Evolutionary conservation across 2,888 invertebrate species (phyloP).

Genomic region (Anoplius nigerrimus): DNA sequence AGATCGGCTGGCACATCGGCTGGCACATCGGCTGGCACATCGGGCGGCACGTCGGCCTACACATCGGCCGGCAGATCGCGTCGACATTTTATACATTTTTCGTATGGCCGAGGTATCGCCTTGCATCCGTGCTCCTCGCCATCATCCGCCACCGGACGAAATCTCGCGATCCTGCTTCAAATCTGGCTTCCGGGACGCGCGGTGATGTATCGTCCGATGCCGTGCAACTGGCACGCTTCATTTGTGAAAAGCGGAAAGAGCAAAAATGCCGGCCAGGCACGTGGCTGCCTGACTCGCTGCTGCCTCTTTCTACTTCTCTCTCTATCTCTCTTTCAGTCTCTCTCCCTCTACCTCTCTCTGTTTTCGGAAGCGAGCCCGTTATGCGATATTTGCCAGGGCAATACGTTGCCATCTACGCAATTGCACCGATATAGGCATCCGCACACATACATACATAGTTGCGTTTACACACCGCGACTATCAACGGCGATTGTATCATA

Average conservation of each 20-base stretch:
- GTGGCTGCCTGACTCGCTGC: too few species aligned
- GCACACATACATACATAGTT: too few species aligned
- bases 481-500: too few species aligned
- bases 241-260: conserved; percentile 10
- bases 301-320: too few species aligned
- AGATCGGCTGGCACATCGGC: too few species aligned
- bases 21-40: neutral
- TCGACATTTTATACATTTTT: conserved; percentile 56
- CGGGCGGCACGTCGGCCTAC: conserved; percentile 1
- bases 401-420: too few species aligned
- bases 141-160: conserved; percentile 42
- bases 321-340: too few species aligned
- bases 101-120: conserved; percentile 55
- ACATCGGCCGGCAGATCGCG: neutral
- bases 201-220: conserved; percentile 48
- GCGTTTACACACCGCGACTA: too few species aligned
- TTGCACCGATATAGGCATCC: too few species aligned
- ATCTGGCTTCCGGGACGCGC: conserved; percentile 34
- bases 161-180: conserved; percentile 47
- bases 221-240: conserved; percentile 13
- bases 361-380: neutral
- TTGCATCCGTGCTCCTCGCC: conserved; percentile 48
- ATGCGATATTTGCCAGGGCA: neutral
- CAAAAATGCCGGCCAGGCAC: neutral
- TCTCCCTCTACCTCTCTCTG: too few species aligned